Evolutionary conservation across 2,113 vertebrate species (phyloP).

Genomic region (Cercocebus atys): DNA sequence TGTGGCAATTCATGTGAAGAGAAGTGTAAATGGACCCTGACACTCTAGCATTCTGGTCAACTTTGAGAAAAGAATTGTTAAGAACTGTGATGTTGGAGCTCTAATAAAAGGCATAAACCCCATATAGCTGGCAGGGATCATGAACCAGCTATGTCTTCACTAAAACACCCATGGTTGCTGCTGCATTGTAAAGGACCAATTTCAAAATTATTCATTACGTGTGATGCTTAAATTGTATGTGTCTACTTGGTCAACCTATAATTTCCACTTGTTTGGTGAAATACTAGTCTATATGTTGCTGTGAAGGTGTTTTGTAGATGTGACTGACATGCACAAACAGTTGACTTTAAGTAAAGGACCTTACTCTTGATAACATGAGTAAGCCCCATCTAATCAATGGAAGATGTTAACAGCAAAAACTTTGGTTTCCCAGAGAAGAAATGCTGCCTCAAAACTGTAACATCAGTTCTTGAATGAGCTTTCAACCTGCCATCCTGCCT

Average conservation of each 20-base stretch:
- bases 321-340: background rate
- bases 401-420: background rate
- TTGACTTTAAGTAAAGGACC: too few relatives aligned
- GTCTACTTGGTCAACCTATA: background rate
- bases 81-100: background rate
- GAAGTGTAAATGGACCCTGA: background rate
- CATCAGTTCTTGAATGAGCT: background rate
- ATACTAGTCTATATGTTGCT: background rate
- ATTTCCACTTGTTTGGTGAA: background rate
- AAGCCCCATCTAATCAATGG: background rate
- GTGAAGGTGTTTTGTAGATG: background rate
- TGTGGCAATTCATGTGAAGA: background rate
- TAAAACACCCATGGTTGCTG: background rate
- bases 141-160: background rate
- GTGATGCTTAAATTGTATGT: background rate
- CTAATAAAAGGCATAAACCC: background rate
- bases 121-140: accelerated
- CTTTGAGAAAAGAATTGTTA: background rate
- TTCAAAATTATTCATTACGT: background rate
- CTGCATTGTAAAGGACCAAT: background rate
- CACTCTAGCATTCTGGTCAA: background rate
- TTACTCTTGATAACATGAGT: background rate
- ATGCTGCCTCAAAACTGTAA: background rate
- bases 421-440: background rate
- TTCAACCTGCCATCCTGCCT: background rate